These are phyloP conservation scores for Cylindroiulus punctatus DNA, from an alignment of 2,888 invertebrate genomes.

Conservation along the genomic window DNA sequence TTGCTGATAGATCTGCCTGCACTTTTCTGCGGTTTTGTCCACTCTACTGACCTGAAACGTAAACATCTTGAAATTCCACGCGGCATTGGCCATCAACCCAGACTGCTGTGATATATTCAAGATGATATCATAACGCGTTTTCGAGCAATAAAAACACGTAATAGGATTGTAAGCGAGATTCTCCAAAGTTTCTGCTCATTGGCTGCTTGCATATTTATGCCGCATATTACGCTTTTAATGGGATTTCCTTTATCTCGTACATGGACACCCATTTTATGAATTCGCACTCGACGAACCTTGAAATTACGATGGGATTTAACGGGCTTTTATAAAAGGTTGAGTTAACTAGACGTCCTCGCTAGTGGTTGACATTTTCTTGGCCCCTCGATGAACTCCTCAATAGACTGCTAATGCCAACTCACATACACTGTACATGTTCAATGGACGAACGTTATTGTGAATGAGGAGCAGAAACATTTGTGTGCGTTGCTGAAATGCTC, in stretches of 20 bases:
- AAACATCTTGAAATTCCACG: slow-evolving; percentile 14
- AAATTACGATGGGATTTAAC: slow-evolving; percentile 16
- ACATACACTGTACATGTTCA: neutral
- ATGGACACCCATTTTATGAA: neutral
- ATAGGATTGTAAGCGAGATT: slow-evolving; percentile 4
- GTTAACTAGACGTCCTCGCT: slow-evolving; percentile 5
- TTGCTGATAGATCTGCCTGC: neutral
- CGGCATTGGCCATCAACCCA: neutral
- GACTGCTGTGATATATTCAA: slow-evolving; percentile 3
- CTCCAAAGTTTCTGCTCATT: neutral
- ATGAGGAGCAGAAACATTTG: neutral
- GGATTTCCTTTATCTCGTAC: neutral
- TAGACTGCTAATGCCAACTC: neutral
- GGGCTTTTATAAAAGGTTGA: neutral
- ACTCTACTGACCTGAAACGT: slow-evolving; percentile 42
- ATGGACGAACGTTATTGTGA: neutral
- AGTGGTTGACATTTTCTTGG: slow-evolving; percentile 3
- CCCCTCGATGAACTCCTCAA: neutral
- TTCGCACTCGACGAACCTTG: slow-evolving; percentile 35
- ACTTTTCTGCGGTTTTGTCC: neutral
- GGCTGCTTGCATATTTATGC: slow-evolving; percentile 20
- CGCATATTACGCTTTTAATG: slow-evolving; percentile 8
- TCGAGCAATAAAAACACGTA: neutral
- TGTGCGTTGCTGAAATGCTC: neutral
- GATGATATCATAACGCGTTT: slow-evolving; percentile 20